Evolutionary conservation across 37 sponge, comb jelly and placozoan species (phyloP), one percentile per base, ranked within the genome.

Genomic region (Geodia barretti): DNA sequence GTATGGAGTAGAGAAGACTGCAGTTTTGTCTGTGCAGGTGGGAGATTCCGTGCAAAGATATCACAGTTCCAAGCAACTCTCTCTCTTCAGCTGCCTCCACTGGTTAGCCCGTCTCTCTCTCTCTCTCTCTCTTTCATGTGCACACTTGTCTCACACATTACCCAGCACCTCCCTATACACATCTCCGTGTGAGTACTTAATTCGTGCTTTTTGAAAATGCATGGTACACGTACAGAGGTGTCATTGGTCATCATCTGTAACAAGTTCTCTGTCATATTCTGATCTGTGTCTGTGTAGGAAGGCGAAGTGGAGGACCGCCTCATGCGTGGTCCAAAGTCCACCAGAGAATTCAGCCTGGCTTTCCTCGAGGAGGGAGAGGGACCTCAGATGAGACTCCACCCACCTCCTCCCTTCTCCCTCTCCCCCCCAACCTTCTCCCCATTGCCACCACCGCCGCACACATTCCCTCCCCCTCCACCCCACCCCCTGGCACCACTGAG

Each of bases 31-130:
- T 42, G n/a, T 4, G 11, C 34, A 77, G 77, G 62, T 77, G 77
- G 77, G 64, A 77, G 26, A 62, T 77, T 1, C 77, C 77, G 14
- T 24, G 14, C 37, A 77, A 77, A 20, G 77, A 77, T 24, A 77
- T 77, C 23, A 77, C 64, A 33, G 62, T 77, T 7, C 65, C 65
- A 23, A 26, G 24, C 65, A 4, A 7, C 29, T 23, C 29, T 28
- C 29, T 5, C n/a, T 64, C 65, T 26, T 19, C 65, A 7, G 29
- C 25, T 28, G 65, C 65, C 7, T 5, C 65, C n/a, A 4, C 29
- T 26, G 65, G 29, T 28, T 7, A 23, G 29, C 17, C 11, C 60
- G 60, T 20, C 60, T 58, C 60, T 58, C 60, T 19, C 60, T 20
- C 60, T 58, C 19, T 19, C n/a, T n/a, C n/a, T n/a, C n/a, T n/a